Conservation (phyloP, 2,888 invertebrate species). For the Notocelia uddmanniana region DNA sequence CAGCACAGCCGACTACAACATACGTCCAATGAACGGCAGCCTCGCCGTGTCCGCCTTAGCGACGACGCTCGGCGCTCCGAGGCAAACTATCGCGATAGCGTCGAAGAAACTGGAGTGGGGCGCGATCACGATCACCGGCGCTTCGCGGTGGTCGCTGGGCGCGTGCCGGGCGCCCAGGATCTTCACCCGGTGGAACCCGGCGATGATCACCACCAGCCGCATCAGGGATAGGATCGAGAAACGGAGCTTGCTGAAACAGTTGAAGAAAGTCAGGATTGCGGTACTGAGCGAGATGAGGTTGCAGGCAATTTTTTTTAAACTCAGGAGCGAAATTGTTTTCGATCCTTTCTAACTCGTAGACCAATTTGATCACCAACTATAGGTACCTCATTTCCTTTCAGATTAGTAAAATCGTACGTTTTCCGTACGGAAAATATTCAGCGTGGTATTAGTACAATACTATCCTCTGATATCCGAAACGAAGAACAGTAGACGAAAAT, state of each 20-base stretch:
- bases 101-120: constrained; percentile 98
- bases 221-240: constrained; percentile 88
- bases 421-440: too few species aligned
- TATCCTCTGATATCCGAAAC: too few species aligned
- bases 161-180: constrained; percentile 88
- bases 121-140: constrained; percentile 94
- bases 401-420: too few species aligned
- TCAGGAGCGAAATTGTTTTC: too few species aligned
- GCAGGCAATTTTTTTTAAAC: too few species aligned
- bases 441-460: too few species aligned
- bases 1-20: constrained; percentile 61
- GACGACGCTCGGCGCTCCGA: constrained; percentile 95
- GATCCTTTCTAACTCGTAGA: too few species aligned
- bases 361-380: too few species aligned
- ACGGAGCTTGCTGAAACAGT: constrained; percentile 86
- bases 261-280: background rate
- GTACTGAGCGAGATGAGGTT: too few species aligned
- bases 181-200: constrained; percentile 93
- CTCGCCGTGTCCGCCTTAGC: constrained; percentile 94
- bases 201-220: constrained; percentile 91
- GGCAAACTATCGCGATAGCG: constrained; percentile 92
- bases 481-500: too few species aligned
- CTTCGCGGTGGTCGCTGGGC: constrained; percentile 86
- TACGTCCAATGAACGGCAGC: constrained; percentile 97
- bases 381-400: too few species aligned